Conservation (phyloP, 2,797 vertebrate genomes). For the Erethizon dorsatum region DNA sequence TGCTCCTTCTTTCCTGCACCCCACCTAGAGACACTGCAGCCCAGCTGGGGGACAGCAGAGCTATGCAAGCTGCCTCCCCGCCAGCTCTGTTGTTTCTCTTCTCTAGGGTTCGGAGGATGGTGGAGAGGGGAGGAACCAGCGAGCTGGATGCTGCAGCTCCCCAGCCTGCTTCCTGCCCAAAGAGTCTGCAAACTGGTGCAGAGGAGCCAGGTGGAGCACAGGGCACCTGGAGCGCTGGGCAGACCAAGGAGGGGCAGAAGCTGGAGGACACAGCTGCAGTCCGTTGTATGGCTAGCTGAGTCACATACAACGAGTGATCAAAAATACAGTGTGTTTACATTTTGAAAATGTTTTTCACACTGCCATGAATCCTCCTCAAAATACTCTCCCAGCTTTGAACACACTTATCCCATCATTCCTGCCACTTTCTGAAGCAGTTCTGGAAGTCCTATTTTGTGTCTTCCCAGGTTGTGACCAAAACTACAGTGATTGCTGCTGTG, state of each 20-base stretch:
- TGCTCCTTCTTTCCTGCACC: background rate
- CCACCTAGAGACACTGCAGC: background rate
- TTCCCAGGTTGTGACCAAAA: background rate
- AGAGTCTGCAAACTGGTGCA: background rate
- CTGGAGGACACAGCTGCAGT: background rate
- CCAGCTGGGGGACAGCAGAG: no score
- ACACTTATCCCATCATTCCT: background rate
- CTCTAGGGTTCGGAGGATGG: no score
- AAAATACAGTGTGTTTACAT: background rate
- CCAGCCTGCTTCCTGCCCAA: background rate
- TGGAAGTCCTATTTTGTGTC: background rate
- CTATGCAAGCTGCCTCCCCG: background rate
- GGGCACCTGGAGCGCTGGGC: no score
- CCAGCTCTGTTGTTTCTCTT: background rate
- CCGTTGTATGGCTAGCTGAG: background rate
- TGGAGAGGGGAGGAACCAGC: background rate
- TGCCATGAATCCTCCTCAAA: background rate
- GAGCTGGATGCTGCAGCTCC: background rate
- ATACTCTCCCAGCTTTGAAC: background rate
- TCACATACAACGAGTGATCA: background rate
- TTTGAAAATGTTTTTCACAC: background rate
- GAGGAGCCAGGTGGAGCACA: background rate
- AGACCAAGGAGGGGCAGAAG: background rate
- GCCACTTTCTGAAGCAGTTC: background rate
- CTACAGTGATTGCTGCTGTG: background rate